Base-by-base conservation (phyloP, 2,888 invertebrate genomes). In the Nemapogon koenigi region DNA sequence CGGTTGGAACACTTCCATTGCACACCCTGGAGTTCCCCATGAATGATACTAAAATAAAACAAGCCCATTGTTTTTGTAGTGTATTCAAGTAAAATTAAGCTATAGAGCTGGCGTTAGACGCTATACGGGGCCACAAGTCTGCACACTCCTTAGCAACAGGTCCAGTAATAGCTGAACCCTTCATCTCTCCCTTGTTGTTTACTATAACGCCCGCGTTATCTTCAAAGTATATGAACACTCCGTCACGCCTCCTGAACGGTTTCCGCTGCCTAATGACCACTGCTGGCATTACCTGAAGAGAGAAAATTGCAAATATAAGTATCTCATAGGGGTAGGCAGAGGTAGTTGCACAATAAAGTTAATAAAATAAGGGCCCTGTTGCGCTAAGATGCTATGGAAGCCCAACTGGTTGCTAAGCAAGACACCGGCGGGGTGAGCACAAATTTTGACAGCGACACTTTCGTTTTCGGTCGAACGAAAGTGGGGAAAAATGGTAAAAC, bases 141-240 rank as follows among this genome's bases (percentile, higher is more conserved):
- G 99, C 99, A 79, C 99, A 99, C 81, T 99, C 99, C 80, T 99
- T 99, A 17, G 99, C 97, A 18, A 99, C 99, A 38, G 99, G 99
- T 49, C 99, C 99, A 35, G 98, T 99, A 64, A 99, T 98, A 44
- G 99, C 98, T 13, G 98, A 98, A 43, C 96, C 98, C 80, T 98
- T 98, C 98, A 98, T 98, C 84, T 99, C 98, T 45, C 98, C 99
- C 78, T 99, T 99, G 72, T 97, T 97, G 75, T 99, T 99, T 39
- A 99, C 99, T 70, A 99, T 99, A 35, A 99, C 99, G 38, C 98
- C 99, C 16, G 99, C 99, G 76, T 98, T 98, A 72, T 98, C 98
- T 71, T 99, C 99, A 72, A 99, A 99, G 78, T 98, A 98, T 81
- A 99, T 94, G 68, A 99, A 97, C 44, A 94, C 90, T 28, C 99